Evolutionary conservation across 1,140 invertebrate species (phyloP).

Genomic region (Drosophila asahinai): DNA sequence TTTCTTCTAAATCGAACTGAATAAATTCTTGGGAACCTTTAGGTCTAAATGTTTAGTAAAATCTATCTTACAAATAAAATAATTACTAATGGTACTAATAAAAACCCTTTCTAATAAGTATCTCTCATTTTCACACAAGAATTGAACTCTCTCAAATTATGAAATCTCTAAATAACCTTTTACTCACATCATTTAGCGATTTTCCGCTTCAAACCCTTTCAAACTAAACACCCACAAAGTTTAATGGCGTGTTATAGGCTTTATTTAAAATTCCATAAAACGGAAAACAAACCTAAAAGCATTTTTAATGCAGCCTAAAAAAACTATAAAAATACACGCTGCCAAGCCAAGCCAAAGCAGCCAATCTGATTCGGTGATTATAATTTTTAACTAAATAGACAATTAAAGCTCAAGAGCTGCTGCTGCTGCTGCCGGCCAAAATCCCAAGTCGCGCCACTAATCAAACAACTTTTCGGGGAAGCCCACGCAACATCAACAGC

Average conservation of each 20-base stretch:
- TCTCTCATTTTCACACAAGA: not conserved
- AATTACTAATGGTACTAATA: too few relatives aligned
- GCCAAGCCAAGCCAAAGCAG: not conserved
- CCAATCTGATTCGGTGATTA: constrained; percentile 51
- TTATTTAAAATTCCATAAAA: constrained; percentile 31
- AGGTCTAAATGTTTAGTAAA: too few relatives aligned
- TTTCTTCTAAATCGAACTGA: too few relatives aligned
- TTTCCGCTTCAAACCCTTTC: constrained; percentile 3
- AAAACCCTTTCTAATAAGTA: not conserved
- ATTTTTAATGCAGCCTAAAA: constrained; percentile 9
- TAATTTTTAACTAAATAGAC: constrained; percentile 69
- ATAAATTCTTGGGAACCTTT: too few relatives aligned
- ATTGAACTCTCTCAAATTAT: not conserved
- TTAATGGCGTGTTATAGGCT: constrained; percentile 12
- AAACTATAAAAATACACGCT: constrained; percentile 13
- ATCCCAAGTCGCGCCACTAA: constrained; percentile 45
- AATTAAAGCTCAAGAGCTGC: constrained; percentile 61
- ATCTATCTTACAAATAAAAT: too few relatives aligned
- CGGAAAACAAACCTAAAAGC: constrained; percentile 14
- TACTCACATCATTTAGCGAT: not conserved
- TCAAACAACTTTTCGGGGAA: constrained; percentile 71
- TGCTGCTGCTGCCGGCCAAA: constrained; percentile 27
- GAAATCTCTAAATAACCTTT: too few relatives aligned
- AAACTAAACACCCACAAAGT: constrained; percentile 43
- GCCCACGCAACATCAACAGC: constrained; percentile 60